Conservation (phyloP, 2,113 vertebrate species). For the Plestiodon gilberti region DNA sequence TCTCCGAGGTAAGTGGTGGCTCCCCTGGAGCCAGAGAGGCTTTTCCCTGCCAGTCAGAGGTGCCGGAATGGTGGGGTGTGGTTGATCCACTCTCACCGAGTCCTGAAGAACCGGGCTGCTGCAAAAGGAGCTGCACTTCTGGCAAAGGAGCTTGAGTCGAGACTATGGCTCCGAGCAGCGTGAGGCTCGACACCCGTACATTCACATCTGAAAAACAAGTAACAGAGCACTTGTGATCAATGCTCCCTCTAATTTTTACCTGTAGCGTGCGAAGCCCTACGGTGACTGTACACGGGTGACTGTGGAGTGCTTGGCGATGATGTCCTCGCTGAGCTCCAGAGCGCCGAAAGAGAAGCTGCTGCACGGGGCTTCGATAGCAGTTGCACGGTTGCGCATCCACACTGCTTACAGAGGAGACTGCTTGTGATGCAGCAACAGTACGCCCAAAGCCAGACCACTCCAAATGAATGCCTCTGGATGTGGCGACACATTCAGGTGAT, state of each 20-base stretch:
- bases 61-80: conserved; percentile 61
- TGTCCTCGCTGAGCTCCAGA: no score
- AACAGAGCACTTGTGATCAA: no score
- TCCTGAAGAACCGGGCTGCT: conserved; percentile 81
- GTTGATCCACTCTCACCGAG: conserved; percentile 45
- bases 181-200: conserved; percentile 92
- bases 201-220: conserved; percentile 85
- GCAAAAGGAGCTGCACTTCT: conserved; percentile 91
- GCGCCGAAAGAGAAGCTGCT: background rate
- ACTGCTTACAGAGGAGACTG: no score
- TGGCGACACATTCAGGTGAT: background rate
- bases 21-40: conserved; percentile 34
- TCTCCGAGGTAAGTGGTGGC: background rate
- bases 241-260: no score
- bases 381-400: background rate
- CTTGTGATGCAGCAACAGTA: background rate
- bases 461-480: background rate
- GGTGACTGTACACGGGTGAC: no score
- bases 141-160: conserved; percentile 90
- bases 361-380: background rate
- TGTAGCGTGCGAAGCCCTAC: no score
- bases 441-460: background rate
- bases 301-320: no score
- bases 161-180: conserved; percentile 87
- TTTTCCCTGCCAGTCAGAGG: conserved; percentile 78